A percentile compares a stretch with the other conserved stretches of the same genome.
Conservation (phyloP, 2,113 vertebrate genomes). For the Bubalus kerabau region DNA sequence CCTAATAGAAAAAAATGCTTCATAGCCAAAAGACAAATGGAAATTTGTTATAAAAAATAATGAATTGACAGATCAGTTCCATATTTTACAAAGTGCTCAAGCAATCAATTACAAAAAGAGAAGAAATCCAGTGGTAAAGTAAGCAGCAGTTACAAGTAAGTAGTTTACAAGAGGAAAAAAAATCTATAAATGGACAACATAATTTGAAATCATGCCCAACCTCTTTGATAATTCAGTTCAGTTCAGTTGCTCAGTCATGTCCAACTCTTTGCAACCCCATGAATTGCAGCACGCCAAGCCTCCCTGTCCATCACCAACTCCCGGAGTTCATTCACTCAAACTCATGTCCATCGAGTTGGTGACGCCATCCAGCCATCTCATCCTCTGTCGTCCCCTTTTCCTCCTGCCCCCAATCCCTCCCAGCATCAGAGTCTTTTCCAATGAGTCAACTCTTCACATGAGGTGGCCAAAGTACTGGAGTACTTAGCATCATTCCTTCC, state of each 20-base stretch:
- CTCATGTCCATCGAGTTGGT: accelerated
- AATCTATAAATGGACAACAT: neutral
- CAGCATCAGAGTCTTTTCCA: too few relatives aligned
- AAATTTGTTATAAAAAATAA: neutral
- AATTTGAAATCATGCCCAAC: neutral
- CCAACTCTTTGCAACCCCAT: too few relatives aligned
- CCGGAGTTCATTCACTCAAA: too few relatives aligned
- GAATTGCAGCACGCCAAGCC: too few relatives aligned
- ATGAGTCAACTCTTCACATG: accelerated
- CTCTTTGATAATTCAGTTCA: neutral
- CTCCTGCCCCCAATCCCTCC: too few relatives aligned
- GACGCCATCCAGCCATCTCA: too few relatives aligned
- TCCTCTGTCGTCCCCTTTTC: too few relatives aligned
- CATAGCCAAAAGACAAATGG: neutral
- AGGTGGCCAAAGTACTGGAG: too few relatives aligned
- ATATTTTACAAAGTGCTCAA: neutral
- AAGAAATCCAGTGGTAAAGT: neutral
- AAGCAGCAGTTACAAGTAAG: neutral
- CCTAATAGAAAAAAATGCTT: neutral
- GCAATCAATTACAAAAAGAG: neutral
- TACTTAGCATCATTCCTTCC: too few relatives aligned
- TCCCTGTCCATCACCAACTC: too few relatives aligned
- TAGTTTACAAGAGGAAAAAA: neutral
- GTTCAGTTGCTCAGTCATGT: too few relatives aligned
- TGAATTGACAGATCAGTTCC: neutral